Percentiles rank a stretch among this genome's conserved stretches.
Evolutionary conservation across 2,113 vertebrate genomes (phyloP).

Genomic region (Murina feae): DNA sequence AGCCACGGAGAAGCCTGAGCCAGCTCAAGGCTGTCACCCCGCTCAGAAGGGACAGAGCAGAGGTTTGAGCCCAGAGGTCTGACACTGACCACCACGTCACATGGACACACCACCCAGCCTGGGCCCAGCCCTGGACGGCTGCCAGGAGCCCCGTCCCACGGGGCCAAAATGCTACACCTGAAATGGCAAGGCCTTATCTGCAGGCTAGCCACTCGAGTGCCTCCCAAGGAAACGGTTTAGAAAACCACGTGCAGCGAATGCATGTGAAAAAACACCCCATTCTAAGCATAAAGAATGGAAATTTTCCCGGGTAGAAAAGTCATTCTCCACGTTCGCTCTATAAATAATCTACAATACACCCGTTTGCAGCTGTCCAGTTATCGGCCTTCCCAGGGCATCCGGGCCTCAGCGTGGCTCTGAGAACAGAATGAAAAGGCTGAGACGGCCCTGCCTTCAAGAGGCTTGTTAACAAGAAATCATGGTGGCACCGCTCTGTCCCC

Average conservation of each 20-base stretch:
- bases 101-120: not conserved
- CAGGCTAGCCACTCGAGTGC: accelerated
- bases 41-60: not conserved
- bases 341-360: not conserved
- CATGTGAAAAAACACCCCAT: not conserved
- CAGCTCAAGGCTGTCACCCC: not conserved
- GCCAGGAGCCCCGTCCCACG: accelerated
- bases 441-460: not conserved
- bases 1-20: not conserved
- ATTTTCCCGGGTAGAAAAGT: not conserved
- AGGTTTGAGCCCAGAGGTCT: not conserved
- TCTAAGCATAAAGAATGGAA: not conserved
- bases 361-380: not conserved
- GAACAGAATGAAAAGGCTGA: not conserved
- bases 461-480: not conserved
- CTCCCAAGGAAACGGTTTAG: not conserved
- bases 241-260: not conserved
- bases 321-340: not conserved
- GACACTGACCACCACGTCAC: not conserved
- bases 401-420: not conserved
- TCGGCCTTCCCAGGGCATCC: not conserved
- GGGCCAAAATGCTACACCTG: not conserved
- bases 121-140: not conserved
- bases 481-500: not conserved
- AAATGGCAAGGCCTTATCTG: not conserved